A percentile compares a stretch with the other conserved stretches of the same genome.
Conservation (phyloP, 2,888 invertebrate genomes). For the Phengaris alcon region DNA sequence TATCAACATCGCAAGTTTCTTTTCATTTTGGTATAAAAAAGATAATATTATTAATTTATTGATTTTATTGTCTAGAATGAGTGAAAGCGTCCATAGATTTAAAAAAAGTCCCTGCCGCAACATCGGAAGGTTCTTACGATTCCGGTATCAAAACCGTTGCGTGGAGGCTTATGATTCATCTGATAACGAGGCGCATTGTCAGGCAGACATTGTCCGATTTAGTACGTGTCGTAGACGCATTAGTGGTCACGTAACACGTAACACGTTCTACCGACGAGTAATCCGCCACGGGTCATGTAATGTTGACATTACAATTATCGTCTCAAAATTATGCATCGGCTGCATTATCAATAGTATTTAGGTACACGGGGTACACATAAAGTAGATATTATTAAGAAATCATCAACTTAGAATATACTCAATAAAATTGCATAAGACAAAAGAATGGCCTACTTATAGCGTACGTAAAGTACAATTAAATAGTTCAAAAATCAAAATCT, state of each 20-base stretch:
- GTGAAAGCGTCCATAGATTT: no score
- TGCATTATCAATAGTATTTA: no score
- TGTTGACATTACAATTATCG: conserved; percentile 4
- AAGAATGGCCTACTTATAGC: no score
- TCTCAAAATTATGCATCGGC: no score
- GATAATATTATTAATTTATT: no score
- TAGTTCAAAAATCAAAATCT: neutral
- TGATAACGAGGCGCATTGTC: conserved; percentile 22
- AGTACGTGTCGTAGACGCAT: conserved; percentile 14
- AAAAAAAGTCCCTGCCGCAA: neutral
- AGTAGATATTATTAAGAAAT: no score
- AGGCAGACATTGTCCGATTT: conserved; percentile 26
- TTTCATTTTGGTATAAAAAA: no score
- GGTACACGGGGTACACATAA: no score
- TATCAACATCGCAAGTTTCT: no score
- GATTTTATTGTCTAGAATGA: no score
- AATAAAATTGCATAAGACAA: no score
- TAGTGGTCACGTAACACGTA: conserved; percentile 4
- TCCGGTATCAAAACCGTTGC: neutral
- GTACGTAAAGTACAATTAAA: neutral
- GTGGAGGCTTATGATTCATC: conserved; percentile 13
- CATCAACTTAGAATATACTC: no score
- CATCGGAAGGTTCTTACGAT: neutral
- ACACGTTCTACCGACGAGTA: conserved; percentile 5
- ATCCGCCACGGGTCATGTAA: conserved; percentile 16